These are phyloP conservation scores for Drosophila austrosaltans DNA, from an alignment of 2,888 invertebrate genomes.

Conservation along the genomic window DNA sequence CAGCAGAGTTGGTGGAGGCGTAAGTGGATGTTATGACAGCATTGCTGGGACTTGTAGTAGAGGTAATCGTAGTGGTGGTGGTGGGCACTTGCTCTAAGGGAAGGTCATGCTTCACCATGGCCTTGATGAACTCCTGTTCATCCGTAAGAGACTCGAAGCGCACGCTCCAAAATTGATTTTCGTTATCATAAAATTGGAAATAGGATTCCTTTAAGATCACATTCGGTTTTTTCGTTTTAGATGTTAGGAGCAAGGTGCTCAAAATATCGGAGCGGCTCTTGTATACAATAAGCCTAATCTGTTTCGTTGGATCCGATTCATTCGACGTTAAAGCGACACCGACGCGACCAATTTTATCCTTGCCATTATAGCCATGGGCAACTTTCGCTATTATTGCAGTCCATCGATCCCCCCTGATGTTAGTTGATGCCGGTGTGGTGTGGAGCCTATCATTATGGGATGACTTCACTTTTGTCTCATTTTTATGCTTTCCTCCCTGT, in stretches of 20 bases:
- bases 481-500: neutral
- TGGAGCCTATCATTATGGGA: neutral
- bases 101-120: conserved; percentile 26
- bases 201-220: conserved; percentile 64
- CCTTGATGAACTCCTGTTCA: conserved; percentile 42
- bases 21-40: neutral
- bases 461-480: neutral
- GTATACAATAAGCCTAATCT: conserved; percentile 69
- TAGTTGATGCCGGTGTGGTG: neutral
- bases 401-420: conserved; percentile 28
- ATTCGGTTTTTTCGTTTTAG: conserved; percentile 15
- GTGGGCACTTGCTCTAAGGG: conserved; percentile 18
- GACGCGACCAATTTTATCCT: conserved; percentile 79
- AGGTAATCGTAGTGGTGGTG: neutral
- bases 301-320: conserved; percentile 26
- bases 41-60: neutral
- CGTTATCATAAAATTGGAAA: conserved; percentile 84
- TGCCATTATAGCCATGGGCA: conserved; percentile 38
- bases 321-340: conserved; percentile 84
- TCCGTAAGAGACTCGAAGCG: conserved; percentile 82
- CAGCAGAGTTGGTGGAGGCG: neutral
- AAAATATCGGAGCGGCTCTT: conserved; percentile 61
- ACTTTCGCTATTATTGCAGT: conserved; percentile 52
- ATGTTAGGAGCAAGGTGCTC: conserved; percentile 53
- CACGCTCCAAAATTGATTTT: conserved; percentile 85